These are phyloP conservation scores for Busseola fusca DNA, from an alignment of 2,888 invertebrate species.

Conservation along the genomic window DNA sequence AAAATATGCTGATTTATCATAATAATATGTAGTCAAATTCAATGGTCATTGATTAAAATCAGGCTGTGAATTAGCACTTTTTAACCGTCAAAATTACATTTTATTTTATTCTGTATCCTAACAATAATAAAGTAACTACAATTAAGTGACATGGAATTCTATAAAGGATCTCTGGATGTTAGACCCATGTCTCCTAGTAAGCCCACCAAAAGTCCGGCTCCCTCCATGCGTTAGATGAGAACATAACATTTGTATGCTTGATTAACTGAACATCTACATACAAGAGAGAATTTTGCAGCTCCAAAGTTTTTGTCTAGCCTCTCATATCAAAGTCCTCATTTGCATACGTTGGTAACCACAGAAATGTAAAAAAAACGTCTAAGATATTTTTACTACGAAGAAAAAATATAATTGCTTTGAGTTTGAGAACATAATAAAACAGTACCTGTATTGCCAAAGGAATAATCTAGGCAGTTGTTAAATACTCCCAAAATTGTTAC, in stretches of 20 bases:
- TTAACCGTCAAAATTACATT: not conserved
- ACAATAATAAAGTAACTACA: slow-evolving; percentile 3
- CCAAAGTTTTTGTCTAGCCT: not conserved
- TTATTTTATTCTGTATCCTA: not conserved
- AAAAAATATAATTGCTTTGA: not conserved
- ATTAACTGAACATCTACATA: slow-evolving; percentile 19
- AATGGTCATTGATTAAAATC: not conserved
- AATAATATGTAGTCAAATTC: not conserved
- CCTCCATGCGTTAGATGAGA: slow-evolving; percentile 18
- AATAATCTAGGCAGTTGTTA: too few relatives aligned
- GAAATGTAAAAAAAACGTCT: too few relatives aligned
- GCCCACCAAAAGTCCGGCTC: slow-evolving; percentile 26
- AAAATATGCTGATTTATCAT: not conserved
- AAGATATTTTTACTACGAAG: not conserved
- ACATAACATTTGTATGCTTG: slow-evolving; percentile 26
- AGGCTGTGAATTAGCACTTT: not conserved
- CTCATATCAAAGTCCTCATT: not conserved
- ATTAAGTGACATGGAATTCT: slow-evolving; percentile 24
- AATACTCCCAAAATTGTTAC: not conserved
- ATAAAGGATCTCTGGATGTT: slow-evolving; percentile 26
- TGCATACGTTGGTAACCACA: not conserved
- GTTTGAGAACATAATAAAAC: not conserved
- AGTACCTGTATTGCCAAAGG: not conserved
- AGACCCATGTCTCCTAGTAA: slow-evolving; percentile 36
- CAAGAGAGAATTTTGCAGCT: not conserved